A percentile compares a stretch with the other conserved stretches of the same genome.
Conservation (phyloP, 2,888 invertebrate genomes). For the Andrena minutula region DNA sequence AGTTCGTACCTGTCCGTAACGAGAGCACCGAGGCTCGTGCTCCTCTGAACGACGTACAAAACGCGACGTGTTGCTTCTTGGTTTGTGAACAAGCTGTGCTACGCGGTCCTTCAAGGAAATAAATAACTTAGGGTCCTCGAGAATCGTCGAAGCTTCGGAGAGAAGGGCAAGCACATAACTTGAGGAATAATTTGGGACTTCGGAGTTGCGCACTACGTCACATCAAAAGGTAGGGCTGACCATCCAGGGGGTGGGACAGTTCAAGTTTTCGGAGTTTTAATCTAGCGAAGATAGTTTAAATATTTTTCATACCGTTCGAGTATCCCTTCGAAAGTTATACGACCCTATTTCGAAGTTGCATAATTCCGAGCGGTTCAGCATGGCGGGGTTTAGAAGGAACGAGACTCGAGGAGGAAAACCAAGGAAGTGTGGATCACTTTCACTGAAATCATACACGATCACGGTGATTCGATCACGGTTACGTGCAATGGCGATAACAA, state of each 20-base stretch:
- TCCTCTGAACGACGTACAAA: constrained; percentile 5
- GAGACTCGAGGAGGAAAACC: constrained; percentile 62
- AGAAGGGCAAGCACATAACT: neutral
- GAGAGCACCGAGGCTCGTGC: constrained; percentile 49
- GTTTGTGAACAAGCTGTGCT: constrained; percentile 26
- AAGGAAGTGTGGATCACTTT: constrained; percentile 79
- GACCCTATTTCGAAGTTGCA: constrained; percentile 70
- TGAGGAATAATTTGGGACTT: neutral
- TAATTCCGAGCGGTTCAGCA: constrained; percentile 69
- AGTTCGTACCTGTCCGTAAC: constrained; percentile 72
- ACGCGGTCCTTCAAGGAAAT: neutral
- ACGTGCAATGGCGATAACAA: constrained; percentile 13
- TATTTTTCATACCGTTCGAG: neutral
- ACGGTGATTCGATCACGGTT: constrained; percentile 43
- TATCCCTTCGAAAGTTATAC: constrained; percentile 41
- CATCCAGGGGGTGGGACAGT: neutral
- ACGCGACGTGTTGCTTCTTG: constrained; percentile 16
- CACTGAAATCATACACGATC: constrained; percentile 68
- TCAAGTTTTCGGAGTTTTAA: neutral
- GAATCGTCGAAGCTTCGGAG: neutral
- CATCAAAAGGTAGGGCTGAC: constrained; percentile 39
- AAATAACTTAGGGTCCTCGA: neutral
- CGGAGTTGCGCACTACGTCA: neutral
- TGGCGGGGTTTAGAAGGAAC: constrained; percentile 36
- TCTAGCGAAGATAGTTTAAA: neutral